Conservation (phyloP, 2,113 vertebrate species). For the Eudyptes chrysolophus region DNA sequence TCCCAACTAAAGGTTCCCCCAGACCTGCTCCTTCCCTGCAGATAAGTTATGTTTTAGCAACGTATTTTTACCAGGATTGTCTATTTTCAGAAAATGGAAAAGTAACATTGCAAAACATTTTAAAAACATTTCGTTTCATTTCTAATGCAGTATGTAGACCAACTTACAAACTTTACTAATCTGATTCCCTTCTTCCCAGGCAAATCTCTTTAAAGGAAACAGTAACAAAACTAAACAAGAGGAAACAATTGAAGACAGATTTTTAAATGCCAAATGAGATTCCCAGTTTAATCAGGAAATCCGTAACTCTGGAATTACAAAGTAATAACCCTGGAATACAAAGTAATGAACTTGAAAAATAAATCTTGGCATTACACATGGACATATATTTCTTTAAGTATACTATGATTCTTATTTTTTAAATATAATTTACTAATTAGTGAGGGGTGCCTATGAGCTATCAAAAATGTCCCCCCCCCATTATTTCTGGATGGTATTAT, state of each 20-base stretch:
- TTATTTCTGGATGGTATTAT: not conserved
- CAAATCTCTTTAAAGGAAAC: not conserved
- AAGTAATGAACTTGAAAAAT: not conserved
- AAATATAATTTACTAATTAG: not conserved
- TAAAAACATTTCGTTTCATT: not conserved
- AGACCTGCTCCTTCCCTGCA: not conserved
- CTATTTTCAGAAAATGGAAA: not conserved
- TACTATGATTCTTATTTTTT: not conserved
- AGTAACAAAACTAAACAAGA: not conserved
- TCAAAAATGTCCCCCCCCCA: not conserved
- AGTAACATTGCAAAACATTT: not conserved
- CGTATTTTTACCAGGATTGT: not conserved
- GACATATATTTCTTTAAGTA: not conserved
- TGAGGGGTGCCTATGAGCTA: not conserved
- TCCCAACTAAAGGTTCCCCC: not conserved
- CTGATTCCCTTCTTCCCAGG: not conserved
- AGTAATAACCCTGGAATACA: not conserved
- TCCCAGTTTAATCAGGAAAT: not conserved
- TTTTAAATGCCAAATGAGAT: not conserved
- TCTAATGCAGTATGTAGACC: not conserved
- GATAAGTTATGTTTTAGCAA: not conserved
- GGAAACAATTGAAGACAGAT: not conserved
- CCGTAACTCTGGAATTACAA: not conserved
- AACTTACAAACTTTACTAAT: not conserved
- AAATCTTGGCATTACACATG: not conserved